Conservation (phyloP, 2,888 invertebrate genomes). For the Watsonalla cultraria region DNA sequence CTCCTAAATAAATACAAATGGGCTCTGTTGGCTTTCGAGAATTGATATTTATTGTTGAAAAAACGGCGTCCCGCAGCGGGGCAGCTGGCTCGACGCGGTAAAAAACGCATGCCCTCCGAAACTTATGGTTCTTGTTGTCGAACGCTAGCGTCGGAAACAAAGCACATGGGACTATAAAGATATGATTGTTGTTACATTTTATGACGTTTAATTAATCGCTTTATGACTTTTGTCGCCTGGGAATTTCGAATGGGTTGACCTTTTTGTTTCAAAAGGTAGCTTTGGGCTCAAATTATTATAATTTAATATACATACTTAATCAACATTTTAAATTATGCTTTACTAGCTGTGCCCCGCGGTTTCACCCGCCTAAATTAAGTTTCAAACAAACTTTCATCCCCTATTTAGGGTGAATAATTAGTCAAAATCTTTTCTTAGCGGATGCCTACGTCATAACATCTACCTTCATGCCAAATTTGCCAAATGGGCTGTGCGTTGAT, state of each 20-base stretch:
- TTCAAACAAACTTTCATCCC: too few relatives aligned
- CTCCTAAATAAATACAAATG: conserved; percentile 74
- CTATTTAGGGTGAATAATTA: too few relatives aligned
- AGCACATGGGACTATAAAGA: conserved; percentile 29
- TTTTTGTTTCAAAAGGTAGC: not conserved
- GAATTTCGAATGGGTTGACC: conserved; percentile 1
- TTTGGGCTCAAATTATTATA: not conserved
- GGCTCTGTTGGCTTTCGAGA: conserved; percentile 65
- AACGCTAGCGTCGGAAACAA: conserved; percentile 29
- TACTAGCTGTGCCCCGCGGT: too few relatives aligned
- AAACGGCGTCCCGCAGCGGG: conserved; percentile 60
- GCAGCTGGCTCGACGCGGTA: conserved; percentile 47
- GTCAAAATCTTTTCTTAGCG: too few relatives aligned
- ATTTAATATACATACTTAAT: not conserved
- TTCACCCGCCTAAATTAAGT: too few relatives aligned
- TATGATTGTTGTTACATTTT: conserved; percentile 9
- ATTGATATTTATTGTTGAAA: conserved; percentile 75
- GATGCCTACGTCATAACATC: too few relatives aligned
- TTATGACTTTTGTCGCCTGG: conserved; percentile 20
- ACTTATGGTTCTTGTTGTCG: conserved; percentile 36
- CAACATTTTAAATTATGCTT: too few relatives aligned
- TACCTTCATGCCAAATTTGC: too few relatives aligned
- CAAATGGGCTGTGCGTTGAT: too few relatives aligned
- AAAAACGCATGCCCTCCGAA: conserved; percentile 42
- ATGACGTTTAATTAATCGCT: conserved; percentile 23